These are phyloP conservation scores for Tragelaphus imberbis DNA, from an alignment of 2,113 vertebrate species.

Conservation along the genomic window DNA sequence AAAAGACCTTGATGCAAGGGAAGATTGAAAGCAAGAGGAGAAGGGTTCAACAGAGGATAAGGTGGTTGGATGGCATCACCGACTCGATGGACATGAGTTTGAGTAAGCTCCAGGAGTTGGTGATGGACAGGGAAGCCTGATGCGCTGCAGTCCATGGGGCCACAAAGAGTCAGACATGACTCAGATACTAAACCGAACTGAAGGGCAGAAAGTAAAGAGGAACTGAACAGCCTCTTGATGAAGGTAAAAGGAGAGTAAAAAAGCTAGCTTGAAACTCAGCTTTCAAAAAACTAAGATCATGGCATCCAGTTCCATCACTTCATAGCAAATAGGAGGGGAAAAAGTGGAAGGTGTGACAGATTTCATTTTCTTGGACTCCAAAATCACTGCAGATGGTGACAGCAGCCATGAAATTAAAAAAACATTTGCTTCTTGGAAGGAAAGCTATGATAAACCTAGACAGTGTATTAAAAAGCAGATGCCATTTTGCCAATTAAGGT, in stretches of 20 bases:
- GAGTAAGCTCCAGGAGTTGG: neutral
- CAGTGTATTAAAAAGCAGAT: neutral
- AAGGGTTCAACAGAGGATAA: neutral
- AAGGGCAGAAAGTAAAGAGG: neutral
- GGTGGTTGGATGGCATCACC: neutral
- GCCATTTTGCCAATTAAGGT: neutral
- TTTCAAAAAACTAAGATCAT: neutral
- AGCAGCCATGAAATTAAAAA: neutral
- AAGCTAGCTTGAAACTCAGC: neutral
- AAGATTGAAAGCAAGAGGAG: neutral
- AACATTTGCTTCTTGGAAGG: neutral
- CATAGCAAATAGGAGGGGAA: neutral
- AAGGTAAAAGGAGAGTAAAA: neutral
- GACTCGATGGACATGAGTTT: accelerated
- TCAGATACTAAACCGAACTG: neutral
- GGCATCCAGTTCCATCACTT: neutral
- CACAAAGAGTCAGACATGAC: neutral
- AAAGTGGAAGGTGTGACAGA: neutral
- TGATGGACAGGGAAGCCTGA: neutral
- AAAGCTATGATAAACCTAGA: neutral
- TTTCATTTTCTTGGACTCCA: neutral
- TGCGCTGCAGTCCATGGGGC: accelerated
- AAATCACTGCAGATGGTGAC: neutral
- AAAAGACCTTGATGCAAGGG: neutral
- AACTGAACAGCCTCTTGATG: neutral